Percentiles rank a stretch among this genome's conserved stretches.
These are phyloP conservation scores for Callorhinus ursinus DNA, from an alignment of 2,113 vertebrate species.

Conservation along the genomic window DNA sequence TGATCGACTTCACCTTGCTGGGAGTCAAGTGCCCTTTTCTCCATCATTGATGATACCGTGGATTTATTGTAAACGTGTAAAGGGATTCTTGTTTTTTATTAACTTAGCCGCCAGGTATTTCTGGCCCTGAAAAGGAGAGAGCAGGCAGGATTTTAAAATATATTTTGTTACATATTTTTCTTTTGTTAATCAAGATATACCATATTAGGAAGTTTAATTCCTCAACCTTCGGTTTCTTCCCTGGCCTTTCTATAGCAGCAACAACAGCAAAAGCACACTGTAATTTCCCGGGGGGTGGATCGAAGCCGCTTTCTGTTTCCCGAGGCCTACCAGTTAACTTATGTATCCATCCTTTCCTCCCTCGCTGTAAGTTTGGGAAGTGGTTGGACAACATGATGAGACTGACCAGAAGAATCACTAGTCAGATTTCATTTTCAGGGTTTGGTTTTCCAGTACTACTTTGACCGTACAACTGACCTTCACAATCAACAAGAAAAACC, in stretches of 20 bases:
- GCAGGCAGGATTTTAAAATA: neutral
- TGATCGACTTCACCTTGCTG: neutral
- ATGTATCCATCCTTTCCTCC: neutral
- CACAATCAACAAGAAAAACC: neutral
- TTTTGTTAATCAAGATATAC: neutral
- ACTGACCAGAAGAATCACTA: neutral
- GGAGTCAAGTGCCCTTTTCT: neutral
- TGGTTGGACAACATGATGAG: neutral
- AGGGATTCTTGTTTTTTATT: neutral
- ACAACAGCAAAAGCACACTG: neutral
- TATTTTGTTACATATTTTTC: neutral
- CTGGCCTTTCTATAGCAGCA: neutral
- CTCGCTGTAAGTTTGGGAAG: neutral
- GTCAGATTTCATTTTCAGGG: neutral
- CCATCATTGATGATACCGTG: neutral
- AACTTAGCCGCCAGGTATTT: neutral
- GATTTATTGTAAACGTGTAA: neutral
- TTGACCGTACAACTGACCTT: neutral
- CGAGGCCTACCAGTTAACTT: neutral
- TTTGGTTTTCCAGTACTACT: neutral
- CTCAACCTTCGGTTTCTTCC: neutral
- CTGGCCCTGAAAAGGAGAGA: neutral
- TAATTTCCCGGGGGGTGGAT: accelerated
- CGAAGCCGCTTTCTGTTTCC: neutral
- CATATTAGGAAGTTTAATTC: neutral